phyloP scores from a whole-genome alignment of 2,797 vertebrate species.

The Discoglossus pictus region DNA sequence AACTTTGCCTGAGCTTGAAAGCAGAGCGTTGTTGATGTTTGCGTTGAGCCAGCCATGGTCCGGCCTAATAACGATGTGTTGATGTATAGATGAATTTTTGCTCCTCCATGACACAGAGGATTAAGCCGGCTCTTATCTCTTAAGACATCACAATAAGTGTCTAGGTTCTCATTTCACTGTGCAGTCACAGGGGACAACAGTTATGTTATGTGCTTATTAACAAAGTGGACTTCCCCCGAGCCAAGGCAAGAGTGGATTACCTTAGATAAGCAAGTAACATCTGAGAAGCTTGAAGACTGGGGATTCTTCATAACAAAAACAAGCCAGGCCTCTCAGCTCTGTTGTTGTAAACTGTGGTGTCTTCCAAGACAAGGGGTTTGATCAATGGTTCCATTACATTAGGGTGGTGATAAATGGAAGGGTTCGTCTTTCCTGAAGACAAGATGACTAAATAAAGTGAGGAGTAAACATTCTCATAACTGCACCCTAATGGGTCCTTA shows the following conservation, averaged over 20 bases:
- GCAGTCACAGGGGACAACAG: constrained; percentile 74
- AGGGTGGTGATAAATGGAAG: constrained; percentile 44
- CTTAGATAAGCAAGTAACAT: constrained; percentile 85
- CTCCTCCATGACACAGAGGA: constrained; percentile 80
- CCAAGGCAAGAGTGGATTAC: constrained; percentile 88
- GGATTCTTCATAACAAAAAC: constrained; percentile 81
- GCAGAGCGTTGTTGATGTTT: constrained; percentile 71
- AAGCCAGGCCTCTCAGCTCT: constrained; percentile 68
- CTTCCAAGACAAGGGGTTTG: constrained; percentile 31
- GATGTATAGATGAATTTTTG: constrained; percentile 92
- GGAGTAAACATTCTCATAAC: constrained; percentile 37
- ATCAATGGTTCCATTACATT: constrained; percentile 43
- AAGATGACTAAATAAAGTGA: constrained; percentile 46
- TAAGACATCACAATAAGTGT: constrained; percentile 86
- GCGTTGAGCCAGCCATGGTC: constrained; percentile 67
- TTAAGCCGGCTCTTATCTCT: constrained; percentile 86
- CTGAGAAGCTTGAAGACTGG: constrained; percentile 90
- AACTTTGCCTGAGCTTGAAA: constrained; percentile 65
- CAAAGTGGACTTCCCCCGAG: constrained; percentile 81
- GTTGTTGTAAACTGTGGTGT: constrained; percentile 55
- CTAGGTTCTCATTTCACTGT: constrained; percentile 88
- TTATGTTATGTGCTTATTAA: constrained; percentile 73
- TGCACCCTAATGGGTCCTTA: constrained; percentile 42
- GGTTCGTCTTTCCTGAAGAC: constrained; percentile 32
- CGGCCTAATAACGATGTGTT: constrained; percentile 88